Base-by-base conservation (phyloP, 2,113 vertebrate species). In the Rousettus leschenaultii region DNA sequence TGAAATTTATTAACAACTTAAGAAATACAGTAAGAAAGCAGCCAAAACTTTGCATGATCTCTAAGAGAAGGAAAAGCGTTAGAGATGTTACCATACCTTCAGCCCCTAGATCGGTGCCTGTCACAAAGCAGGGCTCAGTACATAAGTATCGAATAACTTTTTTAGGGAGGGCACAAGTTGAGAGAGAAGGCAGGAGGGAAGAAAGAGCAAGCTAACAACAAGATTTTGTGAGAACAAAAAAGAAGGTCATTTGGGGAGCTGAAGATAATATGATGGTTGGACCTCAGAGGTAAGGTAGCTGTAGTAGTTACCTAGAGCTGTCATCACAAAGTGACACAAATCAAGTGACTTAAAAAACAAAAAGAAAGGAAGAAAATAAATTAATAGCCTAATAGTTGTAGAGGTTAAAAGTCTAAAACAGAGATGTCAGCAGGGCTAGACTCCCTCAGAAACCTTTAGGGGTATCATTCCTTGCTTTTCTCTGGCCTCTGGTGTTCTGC, bases 1-100 rank as follows among this genome's bases (percentile, higher is more conserved):
- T 93, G 38, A 86, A 95, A 92, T 61, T 55, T 79, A 89, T 94
- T 61, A 77, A 84, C 24, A 82, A 83, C 45, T 75, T 94, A 94
- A 59, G 33, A 73, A 70, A 35, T 22, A 40, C 2, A 43, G 19
- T 43, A 85, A 91, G 65, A 86, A 66, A 97, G 48, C 65, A 79
- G 19, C 18, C 61, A 61, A 94, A 89, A 77, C 6, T 74, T n/a
- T 68, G 12, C 24, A 38, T 33, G 9, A 57, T 51, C 19, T 3
- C 6, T 66, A 63, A 59, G 45, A 86, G 40, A 78, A 84, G 33
- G 65, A 79, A 80, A 30, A 18, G 45, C 59, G 66, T 57, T 86
- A 61, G 71, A 77, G 73, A 68, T 15, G 3, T 28, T 24, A 38
- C 48, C 6, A 4, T 21, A 22, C 40, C 6, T 6, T n/a, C n/a